Conservation (phyloP, 1,140 invertebrate genomes). For the Lordiphosa collinella region DNA sequence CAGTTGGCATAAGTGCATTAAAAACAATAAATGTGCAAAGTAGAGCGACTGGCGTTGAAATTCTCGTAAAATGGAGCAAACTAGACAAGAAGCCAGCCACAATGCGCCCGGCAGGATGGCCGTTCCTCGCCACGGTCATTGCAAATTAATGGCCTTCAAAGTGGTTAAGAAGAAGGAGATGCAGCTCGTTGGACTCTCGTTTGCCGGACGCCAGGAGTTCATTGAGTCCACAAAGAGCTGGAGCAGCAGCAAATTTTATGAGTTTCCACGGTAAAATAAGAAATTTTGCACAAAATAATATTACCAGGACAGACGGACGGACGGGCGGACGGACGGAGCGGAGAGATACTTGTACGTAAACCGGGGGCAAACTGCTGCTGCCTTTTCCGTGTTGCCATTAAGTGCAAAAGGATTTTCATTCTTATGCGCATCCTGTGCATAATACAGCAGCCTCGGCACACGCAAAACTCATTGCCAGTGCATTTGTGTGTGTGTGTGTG, state of each 20-base stretch:
- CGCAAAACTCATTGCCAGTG: constrained; percentile 65
- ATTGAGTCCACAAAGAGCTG: constrained; percentile 59
- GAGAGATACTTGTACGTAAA: constrained; percentile 1
- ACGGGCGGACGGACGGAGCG: background rate
- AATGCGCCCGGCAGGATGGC: constrained; percentile 19
- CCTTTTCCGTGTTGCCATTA: constrained; percentile 71
- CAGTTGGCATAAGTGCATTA: constrained; percentile 41
- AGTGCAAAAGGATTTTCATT: constrained; percentile 78
- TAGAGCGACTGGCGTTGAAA: constrained; percentile 26
- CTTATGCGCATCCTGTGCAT: constrained; percentile 77
- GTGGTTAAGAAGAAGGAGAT: constrained; percentile 55
- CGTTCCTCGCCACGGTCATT: constrained; percentile 50
- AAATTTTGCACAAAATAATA: constrained; percentile 73
- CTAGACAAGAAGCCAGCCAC: constrained; percentile 27
- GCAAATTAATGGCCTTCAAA: constrained; percentile 75
- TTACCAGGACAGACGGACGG: constrained; percentile 26
- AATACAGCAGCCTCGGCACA: constrained; percentile 67
- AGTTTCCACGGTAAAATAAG: constrained; percentile 69
- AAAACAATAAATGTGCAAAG: constrained; percentile 62
- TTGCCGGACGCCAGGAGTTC: constrained; percentile 38
- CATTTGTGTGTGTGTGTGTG: constrained; percentile 28
- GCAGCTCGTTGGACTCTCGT: constrained; percentile 40
- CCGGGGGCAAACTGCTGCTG: constrained; percentile 15
- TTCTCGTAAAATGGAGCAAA: constrained; percentile 39
- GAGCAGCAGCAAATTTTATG: constrained; percentile 59